phyloP scores from a whole-genome alignment of 2,888 invertebrate genomes.

The Therioaphis trifolii region DNA sequence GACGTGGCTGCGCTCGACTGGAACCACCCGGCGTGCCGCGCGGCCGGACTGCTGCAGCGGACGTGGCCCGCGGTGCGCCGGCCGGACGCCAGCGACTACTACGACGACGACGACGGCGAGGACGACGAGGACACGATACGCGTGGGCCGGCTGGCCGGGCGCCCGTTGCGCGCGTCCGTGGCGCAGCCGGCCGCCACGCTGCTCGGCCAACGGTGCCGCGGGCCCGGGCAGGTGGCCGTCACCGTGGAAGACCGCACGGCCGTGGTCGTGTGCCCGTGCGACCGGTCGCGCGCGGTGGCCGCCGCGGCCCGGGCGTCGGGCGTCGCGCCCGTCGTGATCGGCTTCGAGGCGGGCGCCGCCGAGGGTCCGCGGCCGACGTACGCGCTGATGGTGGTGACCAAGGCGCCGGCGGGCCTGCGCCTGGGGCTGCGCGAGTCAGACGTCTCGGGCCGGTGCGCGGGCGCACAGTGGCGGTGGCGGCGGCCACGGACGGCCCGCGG shows the following conservation, averaged over 20 bases:
- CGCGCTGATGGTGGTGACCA: background rate
- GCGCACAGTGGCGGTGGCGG: background rate
- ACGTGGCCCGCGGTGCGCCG: background rate
- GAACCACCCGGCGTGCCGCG: background rate
- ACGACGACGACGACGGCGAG: too few species aligned
- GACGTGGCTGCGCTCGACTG: background rate
- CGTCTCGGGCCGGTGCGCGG: background rate
- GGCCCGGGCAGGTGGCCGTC: background rate
- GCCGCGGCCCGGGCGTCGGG: too few species aligned
- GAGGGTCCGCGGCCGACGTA: background rate
- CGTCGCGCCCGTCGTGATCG: background rate
- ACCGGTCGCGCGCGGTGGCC: too few species aligned
- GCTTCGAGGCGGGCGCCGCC: background rate
- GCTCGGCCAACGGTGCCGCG: background rate
- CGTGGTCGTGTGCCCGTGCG: background rate
- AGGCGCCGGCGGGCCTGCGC: background rate
- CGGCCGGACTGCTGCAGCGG: background rate
- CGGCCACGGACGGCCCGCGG: background rate
- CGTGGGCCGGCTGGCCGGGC: background rate
- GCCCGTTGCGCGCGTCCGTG: background rate
- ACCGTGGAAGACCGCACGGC: background rate
- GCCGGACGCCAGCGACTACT: too few species aligned
- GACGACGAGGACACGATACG: too few species aligned
- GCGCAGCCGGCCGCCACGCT: background rate
- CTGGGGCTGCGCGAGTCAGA: background rate